Evolutionary conservation across 92 coral and sea anemone species (phyloP).

Genomic region (Galaxea fascicularis): DNA sequence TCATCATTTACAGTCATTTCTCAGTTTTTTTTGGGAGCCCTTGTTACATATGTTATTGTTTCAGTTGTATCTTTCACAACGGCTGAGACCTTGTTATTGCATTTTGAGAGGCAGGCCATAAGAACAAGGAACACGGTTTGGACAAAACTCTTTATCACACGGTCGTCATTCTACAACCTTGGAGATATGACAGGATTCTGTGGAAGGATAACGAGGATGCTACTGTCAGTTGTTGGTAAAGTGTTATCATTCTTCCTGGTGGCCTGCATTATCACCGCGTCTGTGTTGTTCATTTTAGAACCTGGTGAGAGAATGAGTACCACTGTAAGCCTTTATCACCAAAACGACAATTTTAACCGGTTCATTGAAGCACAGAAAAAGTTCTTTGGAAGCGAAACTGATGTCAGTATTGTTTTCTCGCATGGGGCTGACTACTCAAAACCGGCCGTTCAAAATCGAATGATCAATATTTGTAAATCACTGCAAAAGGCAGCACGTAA

Average conservation of each 20-base stretch:
- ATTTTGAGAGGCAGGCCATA: not conserved
- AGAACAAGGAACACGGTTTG: not conserved
- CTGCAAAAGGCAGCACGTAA: conserved; percentile 20
- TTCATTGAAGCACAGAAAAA: not conserved
- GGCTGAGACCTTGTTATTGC: not conserved
- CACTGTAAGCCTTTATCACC: not conserved
- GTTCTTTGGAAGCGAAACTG: conserved; percentile 31
- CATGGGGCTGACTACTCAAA: conserved; percentile 36
- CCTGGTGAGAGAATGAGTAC: not conserved
- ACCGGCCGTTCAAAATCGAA: conserved; percentile 1
- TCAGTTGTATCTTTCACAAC: not conserved
- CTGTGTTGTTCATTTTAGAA: conserved; percentile 12
- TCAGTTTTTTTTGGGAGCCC: conserved; percentile 21
- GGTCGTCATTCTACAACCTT: not conserved
- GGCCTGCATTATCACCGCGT: not conserved
- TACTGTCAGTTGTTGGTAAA: conserved; percentile 14
- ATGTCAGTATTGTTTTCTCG: conserved; percentile 44
- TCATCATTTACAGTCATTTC: conserved; percentile 65
- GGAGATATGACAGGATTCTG: not conserved
- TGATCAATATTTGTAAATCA: conserved; percentile 9
- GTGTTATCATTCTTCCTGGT: not conserved
- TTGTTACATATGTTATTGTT: conserved; percentile 19
- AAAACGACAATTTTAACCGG: conserved; percentile 2
- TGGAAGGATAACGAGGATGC: not conserved
- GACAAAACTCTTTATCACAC: not conserved